Evolutionary conservation across 2,888 invertebrate genomes (phyloP), one percentile per base, ranked within the genome.

Genomic region (Ernsta delagoae): DNA sequence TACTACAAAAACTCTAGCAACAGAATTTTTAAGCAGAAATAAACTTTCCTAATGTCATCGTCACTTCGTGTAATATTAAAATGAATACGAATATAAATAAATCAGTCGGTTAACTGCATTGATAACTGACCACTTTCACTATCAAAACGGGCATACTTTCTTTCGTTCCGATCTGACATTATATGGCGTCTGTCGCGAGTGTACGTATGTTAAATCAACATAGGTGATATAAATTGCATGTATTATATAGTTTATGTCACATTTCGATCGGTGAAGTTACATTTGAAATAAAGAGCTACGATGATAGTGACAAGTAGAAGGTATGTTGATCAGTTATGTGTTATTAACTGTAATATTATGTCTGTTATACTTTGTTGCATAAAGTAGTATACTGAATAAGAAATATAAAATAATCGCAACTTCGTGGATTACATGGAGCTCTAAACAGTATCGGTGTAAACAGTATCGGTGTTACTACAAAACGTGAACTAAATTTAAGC

Each of bases 71-170:
- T 50, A 50, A 50, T 50, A 50, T 48, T 48, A 16, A 50, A 64
- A 31, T 39, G 31, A 62, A 64, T 66, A 57, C 63, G 70, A 61
- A 60, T 70, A 39, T 72, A 70, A 64, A 77, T 74, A 72, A 74
- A 75, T 75, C 73, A 71, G 43, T 59, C 68, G 7, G 65, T 66
- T 72, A 65, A 65, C 53, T 34, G 43, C 73, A 70, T 72, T 72
- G 67, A 65, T 57, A 65, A 50, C 70, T 2, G 63, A 72, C 75
- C 59, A 76, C 85, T 86, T 85, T 86, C 85, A 76, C 86, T 77
- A 72, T 74, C 75, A 77, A 78, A 77, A 77, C 75, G 71, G 71
- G 31, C 75, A 65, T 65, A 72, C 83, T 85, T 85, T 85, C 85
- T 69, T 78, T 80, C 78, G 70, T 62, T 64, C 69, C 75, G 73